These are phyloP conservation scores for Siniperca chuatsi DNA, from an alignment of 2,113 vertebrate genomes.

Conservation along the genomic window DNA sequence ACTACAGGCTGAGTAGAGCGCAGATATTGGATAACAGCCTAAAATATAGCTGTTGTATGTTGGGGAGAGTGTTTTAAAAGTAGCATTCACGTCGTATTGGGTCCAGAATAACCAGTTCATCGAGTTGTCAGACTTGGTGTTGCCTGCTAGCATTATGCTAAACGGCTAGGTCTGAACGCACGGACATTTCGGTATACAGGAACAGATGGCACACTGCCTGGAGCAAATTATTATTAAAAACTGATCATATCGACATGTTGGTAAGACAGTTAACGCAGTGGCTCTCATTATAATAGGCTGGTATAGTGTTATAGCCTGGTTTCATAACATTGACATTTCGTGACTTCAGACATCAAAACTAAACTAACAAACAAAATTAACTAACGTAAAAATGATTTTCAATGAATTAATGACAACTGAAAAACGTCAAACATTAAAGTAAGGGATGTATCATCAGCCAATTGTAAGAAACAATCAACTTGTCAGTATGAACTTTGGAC, in stretches of 20 bases:
- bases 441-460: background rate
- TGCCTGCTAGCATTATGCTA: constrained; percentile 73
- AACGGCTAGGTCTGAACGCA: constrained; percentile 66
- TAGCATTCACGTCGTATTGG: background rate
- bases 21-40: background rate
- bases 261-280: background rate
- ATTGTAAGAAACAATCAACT: background rate
- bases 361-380: background rate
- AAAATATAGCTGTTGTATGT: background rate
- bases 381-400: too few relatives aligned
- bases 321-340: background rate
- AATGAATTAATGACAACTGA: too few relatives aligned
- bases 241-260: background rate
- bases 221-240: background rate
- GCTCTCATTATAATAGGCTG: fast-evolving
- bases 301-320: background rate
- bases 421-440: background rate
- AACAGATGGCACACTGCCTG: constrained; percentile 32
- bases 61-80: background rate
- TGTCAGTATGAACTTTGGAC: constrained; percentile 63
- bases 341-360: background rate
- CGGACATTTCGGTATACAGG: constrained; percentile 50
- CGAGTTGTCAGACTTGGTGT: constrained; percentile 70
- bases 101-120: constrained; percentile 67
- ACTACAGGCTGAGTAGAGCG: background rate